Base-by-base conservation (phyloP, 2,797 vertebrate species). In the Rhinichthys osculus region DNA sequence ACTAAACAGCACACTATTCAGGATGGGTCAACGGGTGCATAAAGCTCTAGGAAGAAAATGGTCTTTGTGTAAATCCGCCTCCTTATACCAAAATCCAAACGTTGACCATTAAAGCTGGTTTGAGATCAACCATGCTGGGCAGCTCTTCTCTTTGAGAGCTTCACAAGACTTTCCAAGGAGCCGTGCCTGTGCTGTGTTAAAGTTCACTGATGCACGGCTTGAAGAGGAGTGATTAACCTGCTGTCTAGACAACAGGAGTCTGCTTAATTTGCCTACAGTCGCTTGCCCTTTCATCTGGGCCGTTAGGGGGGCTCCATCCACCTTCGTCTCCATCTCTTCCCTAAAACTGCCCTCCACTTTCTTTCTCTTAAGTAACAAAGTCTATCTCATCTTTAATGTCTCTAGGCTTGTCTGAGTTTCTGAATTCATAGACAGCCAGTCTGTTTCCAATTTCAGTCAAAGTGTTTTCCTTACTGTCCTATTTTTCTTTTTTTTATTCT, bases 241-340 rank as follows among this genome's bases (percentile, higher is more conserved):
- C 88, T 79, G 89, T 91, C 91, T 91, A 90, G 91, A 90, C 91
- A 87, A 89, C 85, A 86, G 85, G 86, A 90, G 90, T 88, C 89
- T 70, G 85, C 87, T 84, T 89, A 92, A 91, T 87, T 90, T 84
- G 81, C 84, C 81, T 82, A 77, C 88, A 87, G 89, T 84, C 84
- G 27, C 82, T 84, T 54, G 77, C 74, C 89, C 88, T 91, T 90
- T 91, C 88, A 91, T 91, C 88, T 89, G 83, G 74, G 69, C 76
- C 40, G 77, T 87, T 83, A 88, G 84, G 76, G 82, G 86, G 84
- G 84, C 79, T 85, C 52, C 74, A 71, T 87, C 84, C 84, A 74
- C 74, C 79, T 86, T 85, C 67, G 19, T 76, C 62, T 86, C 82
- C 33, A 42, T 66, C 70, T 73, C 50, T 27, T 50, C 54, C 40